Evolutionary conservation across 2,113 vertebrate genomes (phyloP), one percentile per base, ranked within the genome.

Genomic region (Callocephalon fimbriatum): DNA sequence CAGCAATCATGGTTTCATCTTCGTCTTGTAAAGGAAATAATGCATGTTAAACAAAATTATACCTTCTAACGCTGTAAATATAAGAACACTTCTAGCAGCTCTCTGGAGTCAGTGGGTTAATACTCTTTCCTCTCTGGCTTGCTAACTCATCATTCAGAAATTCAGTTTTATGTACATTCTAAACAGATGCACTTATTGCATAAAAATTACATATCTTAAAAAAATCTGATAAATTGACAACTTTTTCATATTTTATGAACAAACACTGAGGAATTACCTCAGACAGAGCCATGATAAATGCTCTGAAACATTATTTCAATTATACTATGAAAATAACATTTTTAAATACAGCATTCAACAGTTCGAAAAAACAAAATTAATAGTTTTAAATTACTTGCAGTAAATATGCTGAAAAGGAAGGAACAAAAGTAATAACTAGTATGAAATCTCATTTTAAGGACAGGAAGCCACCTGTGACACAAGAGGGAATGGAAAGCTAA

Each of bases 301-400:
- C 22, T 74, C n/a, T 8, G 12, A 89, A 81, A 62, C 4, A 20
- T 31, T 15, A 77, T 10, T 67, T 9, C 20, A 62, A 71, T 47
- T 40, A 67, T 20, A 42, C 14, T 21, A 74, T 3, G 10, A 77
- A 89, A 84, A 67, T 9, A 65, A 45, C 1, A 10, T 31, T 27
- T 91, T 68, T 59, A 51, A 37, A 68, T 73, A 68, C 4, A 59
- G 19, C 23, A 61, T 38, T 84, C 20, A 40, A 85, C 10, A 8
- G 26, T 0, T 4, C 5, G 4, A 3, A 9, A n/a, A 61, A 71
- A 1, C 14, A 37, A 54, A 62, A 37, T 9, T 6, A 70, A n/a
- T 13, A 45, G 9, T 21, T 77, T 59, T 38, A 67, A 42, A 70
- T 61, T 86, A 38, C 59, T 83, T 23, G 21, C 26, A 44, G 29